A percentile compares a stretch with the other conserved stretches of the same genome.
Evolutionary conservation across 2,888 invertebrate genomes (phyloP).

Genomic region (Drosophila greeni): DNA sequence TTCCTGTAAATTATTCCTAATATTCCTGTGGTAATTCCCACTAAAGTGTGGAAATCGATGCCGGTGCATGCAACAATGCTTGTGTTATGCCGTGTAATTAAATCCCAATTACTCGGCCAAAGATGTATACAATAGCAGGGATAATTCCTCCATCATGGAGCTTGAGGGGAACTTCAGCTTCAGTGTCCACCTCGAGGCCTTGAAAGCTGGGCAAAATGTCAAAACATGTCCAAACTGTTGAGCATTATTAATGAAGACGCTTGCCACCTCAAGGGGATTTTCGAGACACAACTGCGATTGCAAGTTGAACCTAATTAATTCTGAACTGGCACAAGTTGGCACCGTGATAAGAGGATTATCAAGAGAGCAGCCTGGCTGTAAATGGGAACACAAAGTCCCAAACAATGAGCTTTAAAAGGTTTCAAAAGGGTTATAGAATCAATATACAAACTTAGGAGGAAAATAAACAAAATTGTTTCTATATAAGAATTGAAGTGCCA

Average conservation of each 20-base stretch:
- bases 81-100: constrained; percentile 38
- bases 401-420: too few species aligned
- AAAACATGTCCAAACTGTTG: constrained; percentile 17
- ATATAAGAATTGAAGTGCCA: background rate
- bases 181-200: constrained; percentile 21
- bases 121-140: constrained; percentile 12
- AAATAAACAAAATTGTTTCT: background rate
- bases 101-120: constrained; percentile 30
- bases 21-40: background rate
- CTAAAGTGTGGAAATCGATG: constrained; percentile 10
- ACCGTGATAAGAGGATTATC: constrained; percentile 20
- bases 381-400: background rate
- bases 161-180: background rate
- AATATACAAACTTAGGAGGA: background rate
- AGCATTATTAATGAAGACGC: constrained; percentile 20
- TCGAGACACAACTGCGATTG: constrained; percentile 1
- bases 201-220: constrained; percentile 7
- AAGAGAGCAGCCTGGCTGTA: too few species aligned
- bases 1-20: background rate
- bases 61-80: background rate
- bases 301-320: constrained; percentile 26
- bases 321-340: constrained; percentile 1
- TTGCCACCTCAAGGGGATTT: constrained; percentile 1
- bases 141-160: background rate
- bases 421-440: background rate